A percentile compares a stretch with the other conserved stretches of the same genome.
Evolutionary conservation across 2,113 vertebrate genomes (phyloP).

Genomic region (Ptyas mucosa): DNA sequence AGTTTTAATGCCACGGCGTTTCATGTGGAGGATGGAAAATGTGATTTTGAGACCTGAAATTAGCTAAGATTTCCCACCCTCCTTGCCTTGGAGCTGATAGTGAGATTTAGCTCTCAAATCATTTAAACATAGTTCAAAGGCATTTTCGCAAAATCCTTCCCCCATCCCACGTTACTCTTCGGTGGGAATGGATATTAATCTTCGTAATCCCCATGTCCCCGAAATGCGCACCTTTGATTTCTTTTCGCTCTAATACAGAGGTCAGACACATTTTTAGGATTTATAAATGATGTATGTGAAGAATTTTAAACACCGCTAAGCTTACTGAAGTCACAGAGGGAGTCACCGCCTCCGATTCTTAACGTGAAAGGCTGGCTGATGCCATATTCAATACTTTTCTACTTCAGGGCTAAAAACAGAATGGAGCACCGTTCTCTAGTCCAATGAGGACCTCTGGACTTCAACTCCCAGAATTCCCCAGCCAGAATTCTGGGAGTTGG

Average conservation of each 20-base stretch:
- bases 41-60: neutral
- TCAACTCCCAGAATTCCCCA: neutral
- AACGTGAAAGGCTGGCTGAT: constrained; percentile 43
- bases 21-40: neutral
- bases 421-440: constrained; percentile 16
- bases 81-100: neutral
- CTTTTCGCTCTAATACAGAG: constrained; percentile 29
- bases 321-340: constrained; percentile 22
- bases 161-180: constrained; percentile 29
- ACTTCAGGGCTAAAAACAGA: constrained; percentile 15
- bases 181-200: constrained; percentile 60
- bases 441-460: no score
- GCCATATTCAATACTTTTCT: constrained; percentile 17
- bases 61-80: neutral
- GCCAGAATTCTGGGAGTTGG: no score
- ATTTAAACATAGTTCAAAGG: constrained; percentile 41
- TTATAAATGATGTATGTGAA: constrained; percentile 51
- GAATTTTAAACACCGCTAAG: constrained; percentile 48
- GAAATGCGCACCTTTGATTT: constrained; percentile 59
- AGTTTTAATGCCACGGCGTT: neutral
- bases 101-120: neutral
- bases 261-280: constrained; percentile 53
- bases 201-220: constrained; percentile 58
- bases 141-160: constrained; percentile 33
- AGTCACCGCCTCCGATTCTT: neutral